Conservation (phyloP, 30 jellyfish, hydroid and myxozoan species). For the Hydra vulgaris region DNA sequence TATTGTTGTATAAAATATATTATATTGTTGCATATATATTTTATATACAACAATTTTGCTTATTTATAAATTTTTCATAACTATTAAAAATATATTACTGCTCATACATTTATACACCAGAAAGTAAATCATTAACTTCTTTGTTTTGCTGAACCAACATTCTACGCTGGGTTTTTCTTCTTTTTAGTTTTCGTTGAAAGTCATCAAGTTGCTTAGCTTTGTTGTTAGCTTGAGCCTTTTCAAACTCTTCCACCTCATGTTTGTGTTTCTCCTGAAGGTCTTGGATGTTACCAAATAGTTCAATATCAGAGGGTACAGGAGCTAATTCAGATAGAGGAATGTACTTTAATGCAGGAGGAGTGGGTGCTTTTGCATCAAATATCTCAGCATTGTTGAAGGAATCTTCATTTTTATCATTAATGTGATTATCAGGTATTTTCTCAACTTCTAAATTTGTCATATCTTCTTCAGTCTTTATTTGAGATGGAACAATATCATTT, state of each 20-base stretch:
- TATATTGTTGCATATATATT: no score
- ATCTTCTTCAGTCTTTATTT: neutral
- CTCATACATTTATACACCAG: neutral
- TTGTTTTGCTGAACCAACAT: conserved; percentile 41
- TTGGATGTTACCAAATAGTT: conserved; percentile 61
- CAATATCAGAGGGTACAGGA: conserved; percentile 73
- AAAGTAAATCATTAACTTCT: conserved; percentile 26
- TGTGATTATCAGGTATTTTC: neutral
- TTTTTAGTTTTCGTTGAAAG: conserved; percentile 50
- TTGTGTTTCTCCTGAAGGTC: conserved; percentile 41
- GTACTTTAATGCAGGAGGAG: conserved; percentile 39
- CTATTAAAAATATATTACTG: no score
- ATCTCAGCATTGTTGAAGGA: neutral
- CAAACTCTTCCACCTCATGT: conserved; percentile 61
- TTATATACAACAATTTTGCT: no score
- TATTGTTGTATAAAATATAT: no score
- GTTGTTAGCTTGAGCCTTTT: conserved; percentile 57
- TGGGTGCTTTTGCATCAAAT: neutral
- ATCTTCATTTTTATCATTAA: neutral
- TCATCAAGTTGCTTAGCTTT: conserved; percentile 65
- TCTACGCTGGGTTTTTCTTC: conserved; percentile 50
- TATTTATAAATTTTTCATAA: no score
- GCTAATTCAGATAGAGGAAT: conserved; percentile 83
- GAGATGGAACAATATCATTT: neutral
- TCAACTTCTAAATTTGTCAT: neutral